Conservation (phyloP, 2,797 vertebrate genomes). For the Rousettus madagascariensis region DNA sequence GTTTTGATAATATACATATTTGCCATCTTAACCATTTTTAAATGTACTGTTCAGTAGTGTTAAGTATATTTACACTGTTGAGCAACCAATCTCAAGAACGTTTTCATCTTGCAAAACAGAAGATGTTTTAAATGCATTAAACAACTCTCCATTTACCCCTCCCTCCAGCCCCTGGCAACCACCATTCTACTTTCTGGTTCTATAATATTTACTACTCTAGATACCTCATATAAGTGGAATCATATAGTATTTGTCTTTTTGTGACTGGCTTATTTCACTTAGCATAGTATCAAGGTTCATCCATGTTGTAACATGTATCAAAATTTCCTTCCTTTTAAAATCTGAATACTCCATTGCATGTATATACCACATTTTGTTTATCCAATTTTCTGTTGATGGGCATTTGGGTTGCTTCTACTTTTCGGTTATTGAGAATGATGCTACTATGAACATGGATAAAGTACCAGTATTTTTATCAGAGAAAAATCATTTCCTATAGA, state of each 20-base stretch:
- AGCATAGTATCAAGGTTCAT: not conserved
- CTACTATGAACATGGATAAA: not conserved
- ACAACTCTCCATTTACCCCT: not conserved
- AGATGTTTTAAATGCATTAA: not conserved
- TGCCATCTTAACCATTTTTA: conserved; percentile 1
- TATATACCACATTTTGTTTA: not conserved
- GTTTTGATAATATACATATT: not conserved
- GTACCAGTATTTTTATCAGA: not conserved
- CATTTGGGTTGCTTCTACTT: not conserved
- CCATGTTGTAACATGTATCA: not conserved
- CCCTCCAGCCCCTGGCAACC: not conserved
- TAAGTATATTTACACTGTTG: not conserved
- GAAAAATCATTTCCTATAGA: not conserved
- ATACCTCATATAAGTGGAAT: not conserved
- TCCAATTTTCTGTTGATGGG: not conserved
- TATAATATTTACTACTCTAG: not conserved
- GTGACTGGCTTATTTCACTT: not conserved
- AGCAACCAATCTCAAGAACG: not conserved
- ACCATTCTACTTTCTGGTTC: not conserved
- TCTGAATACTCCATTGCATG: not conserved
- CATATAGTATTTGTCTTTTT: not conserved
- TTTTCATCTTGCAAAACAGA: conserved; percentile 29
- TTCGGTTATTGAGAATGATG: not conserved
- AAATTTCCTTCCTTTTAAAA: not conserved
- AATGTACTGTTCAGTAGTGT: not conserved